Evolutionary conservation across 2,888 invertebrate genomes (phyloP), one percentile per base, ranked within the genome.

Genomic region (Stenoptilia bipunctidactyla): DNA sequence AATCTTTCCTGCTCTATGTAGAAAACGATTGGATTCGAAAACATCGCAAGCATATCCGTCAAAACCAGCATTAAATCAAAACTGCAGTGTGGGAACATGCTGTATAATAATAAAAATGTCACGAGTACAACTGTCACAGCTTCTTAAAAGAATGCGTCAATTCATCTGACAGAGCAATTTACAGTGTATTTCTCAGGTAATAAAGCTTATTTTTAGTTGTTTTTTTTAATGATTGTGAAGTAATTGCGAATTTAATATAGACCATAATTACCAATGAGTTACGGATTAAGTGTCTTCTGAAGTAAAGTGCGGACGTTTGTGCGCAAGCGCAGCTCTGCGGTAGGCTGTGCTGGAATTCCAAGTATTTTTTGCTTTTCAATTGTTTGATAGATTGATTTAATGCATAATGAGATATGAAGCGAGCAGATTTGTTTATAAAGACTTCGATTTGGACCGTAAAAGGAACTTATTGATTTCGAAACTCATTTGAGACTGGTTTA

Each of bases 181-280:
- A 20, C 3, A 20, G 20, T 8, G 3, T 20, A 20, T 20, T 20
- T 12, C 10, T n/a, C 4, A 2, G 3, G 30, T n/a, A 30, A 30
- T 30, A 30, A 9, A 12, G 30, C 12, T 30, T 2, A 30, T 30
- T n/a, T 9, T 12, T 30, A n/a, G n/a, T 8, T 25, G 5, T 25
- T 9, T 9, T 9, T 25, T 5, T 25, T 25, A 6, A 30, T n/a
- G 30, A 12, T 10, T n/a, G 30, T 8, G 12, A 30, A n/a, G 30
- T 12, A 30, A 30, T 30, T 30, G 30, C 30, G 12, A 12, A 30
- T 30, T 30, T 30, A 30, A 30, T 30, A 30, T 66, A 62, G 66
- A 61, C 58, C 56, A 59, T 69, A 58, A 74, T 79, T 79, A 79
- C 64, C 65, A 66, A 79, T 77, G 71, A 69, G 30, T 10, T 30